Base-by-base conservation (phyloP, 1,140 invertebrate species). In the Diabrotica virgifera region DNA sequence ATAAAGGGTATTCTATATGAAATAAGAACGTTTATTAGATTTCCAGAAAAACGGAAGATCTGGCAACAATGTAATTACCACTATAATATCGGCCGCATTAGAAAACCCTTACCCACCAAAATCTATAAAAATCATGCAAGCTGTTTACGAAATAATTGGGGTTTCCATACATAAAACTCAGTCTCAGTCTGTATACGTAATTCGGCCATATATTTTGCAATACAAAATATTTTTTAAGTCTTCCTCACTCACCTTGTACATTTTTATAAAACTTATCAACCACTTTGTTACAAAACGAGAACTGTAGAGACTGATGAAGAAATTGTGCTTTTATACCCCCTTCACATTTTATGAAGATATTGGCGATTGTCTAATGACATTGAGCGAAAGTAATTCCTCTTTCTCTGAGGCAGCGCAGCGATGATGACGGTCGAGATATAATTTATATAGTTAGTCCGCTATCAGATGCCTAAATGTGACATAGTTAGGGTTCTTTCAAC, bases 321-420 rank as follows among this genome's bases (percentile, higher is more conserved):
- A 57, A 57, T 12, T 57, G 52, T 36, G 36, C 55, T 40, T 57
- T 57, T 57, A 57, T 57, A 57, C 2, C n/a, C 52, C 52, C 14
- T 36, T 57, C 24, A 37, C n/a, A n/a, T 36, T 36, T 36, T n/a
- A 57, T 6, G 37, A 37, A 10, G 55, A 11, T 57, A 13, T n/a
- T n/a, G 55, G 55, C 35, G 55, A 57, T 36, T 57, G 55, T 57
- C 36, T 57, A 46, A 46, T 46, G 55, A 57, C 55, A 57, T 36
- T 57, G 36, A 37, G 55, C 55, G 55, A 57, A 57, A 57, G 55
- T 57, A 57, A 24, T 57, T 36, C 53, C 36, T 57, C 55, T 57
- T 36, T 55, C 53, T 57, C 55, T 13, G 55, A 35, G 35, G 12
- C 55, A 7, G 36, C 36, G 36, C 36, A 6, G 12, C n/a, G 36